Base-by-base conservation (phyloP, 2,113 vertebrate genomes). In the Spheniscus mendiculus region DNA sequence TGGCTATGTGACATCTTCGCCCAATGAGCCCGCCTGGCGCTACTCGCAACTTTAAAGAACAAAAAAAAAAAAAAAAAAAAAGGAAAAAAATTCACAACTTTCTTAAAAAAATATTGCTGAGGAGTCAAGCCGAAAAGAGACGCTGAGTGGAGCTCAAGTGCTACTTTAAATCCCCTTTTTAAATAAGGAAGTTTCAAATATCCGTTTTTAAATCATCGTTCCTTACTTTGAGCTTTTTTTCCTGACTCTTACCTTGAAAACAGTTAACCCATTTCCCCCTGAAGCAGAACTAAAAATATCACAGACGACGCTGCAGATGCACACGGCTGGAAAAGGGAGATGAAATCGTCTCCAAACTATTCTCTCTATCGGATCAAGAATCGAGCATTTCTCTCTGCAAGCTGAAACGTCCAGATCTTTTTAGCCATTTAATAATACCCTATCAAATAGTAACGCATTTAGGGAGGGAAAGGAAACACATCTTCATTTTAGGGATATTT, bases 101-200 rank as follows among this genome's bases (percentile, higher is more conserved):
- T 22, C 70, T 40, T 90, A 61, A 79, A 40, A 89, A 89, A 73
- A 56, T 36, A 69, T 45, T 56, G 38, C 80, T 29, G 91, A 97
- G 74, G 62, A 97, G 97, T 93, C 53, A 92, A 97, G 53, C 95
- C 95, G 77, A 82, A 67, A 93, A 88, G 95, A 87, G 86, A 95
- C 96, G 78, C 98, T 72, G 49, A 86, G 97, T 97, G 97, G 97
- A 97, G 96, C 96, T 95, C 96, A 96, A 83, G 91, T 32, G 89
- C 96, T 96, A n/a, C 90, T 86, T 94, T 65, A 93, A 95, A 80
- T 47, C 72, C 83, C 36, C 63, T 6, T 76, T 92, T 97, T 42
- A 93, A 90, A 82, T 58, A 92, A 96, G 96, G 95, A 97, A 93
- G 85, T 95, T 96, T 97, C 93, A 91, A 88, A 90, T 89, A 96